These are phyloP conservation scores for Ophioninae sp. DNA, from an alignment of 2,888 invertebrate genomes.

Conservation along the genomic window DNA sequence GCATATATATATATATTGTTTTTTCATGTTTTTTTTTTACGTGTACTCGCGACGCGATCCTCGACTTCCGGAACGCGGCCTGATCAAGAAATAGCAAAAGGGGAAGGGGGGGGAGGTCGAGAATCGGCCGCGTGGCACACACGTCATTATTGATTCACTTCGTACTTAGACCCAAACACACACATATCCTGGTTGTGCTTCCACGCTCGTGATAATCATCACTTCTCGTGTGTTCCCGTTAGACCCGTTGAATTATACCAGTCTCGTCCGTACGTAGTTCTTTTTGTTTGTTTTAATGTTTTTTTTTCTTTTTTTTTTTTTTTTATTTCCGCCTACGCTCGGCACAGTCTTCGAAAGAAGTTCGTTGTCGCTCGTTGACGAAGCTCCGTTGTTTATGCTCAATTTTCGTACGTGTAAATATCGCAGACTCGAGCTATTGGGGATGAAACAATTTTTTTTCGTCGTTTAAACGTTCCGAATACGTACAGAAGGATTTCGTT, in stretches of 20 bases:
- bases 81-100: neutral
- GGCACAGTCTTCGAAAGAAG: conserved; percentile 19
- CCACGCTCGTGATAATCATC: conserved; percentile 55
- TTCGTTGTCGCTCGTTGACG: neutral
- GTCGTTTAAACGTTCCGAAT: neutral
- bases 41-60: conserved; percentile 62
- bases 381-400: neutral
- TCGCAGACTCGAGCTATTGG: neutral
- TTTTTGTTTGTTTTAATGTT: neutral
- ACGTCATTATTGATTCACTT: conserved; percentile 55
- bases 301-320: conserved; percentile 7
- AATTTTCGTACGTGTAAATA: neutral
- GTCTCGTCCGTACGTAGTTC: conserved; percentile 48
- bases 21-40: conserved; percentile 36
- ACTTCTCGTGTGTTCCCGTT: conserved; percentile 22
- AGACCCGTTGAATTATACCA: conserved; percentile 44
- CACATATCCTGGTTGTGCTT: conserved; percentile 64
- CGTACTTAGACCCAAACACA: conserved; percentile 55
- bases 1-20: conserved; percentile 4
- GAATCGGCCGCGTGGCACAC: conserved; percentile 51
- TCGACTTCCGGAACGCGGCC: neutral
- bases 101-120: conserved; percentile 9
- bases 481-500: no score
- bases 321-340: conserved; percentile 40
- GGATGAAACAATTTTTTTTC: neutral